Evolutionary conservation across 2,888 invertebrate genomes (phyloP), one percentile per base, ranked within the genome.

Genomic region (Cancer borealis): DNA sequence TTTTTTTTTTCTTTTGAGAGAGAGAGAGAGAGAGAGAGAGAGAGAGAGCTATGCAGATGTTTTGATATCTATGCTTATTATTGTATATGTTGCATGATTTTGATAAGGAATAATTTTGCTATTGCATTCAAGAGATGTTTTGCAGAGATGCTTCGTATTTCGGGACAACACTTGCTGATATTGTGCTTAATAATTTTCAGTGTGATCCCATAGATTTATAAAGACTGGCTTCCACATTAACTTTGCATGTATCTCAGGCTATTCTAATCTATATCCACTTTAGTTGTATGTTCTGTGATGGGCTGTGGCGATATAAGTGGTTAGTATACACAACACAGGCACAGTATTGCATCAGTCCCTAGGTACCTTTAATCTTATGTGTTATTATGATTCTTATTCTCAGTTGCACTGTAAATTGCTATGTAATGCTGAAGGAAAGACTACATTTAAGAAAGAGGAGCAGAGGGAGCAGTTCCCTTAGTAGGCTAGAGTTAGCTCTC

Each of bases 401-500:
- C 14, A 84, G 84, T 84, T 89, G 54, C 93, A 73, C n/a, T 91
- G 73, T 79, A 73, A 91, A 91, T 47, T 73, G 91, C 66, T 91
- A 39, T 73, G 66, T 46, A 66, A 66, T 66, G 66, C 91, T 66
- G 60, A 66, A 66, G 91, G 60, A 66, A 66, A 91, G 66, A 47
- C 91, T 91, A 79, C 73, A 73, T 79, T 73, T 46, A 91, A 79
- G 73, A 91, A 26, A 39, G 14, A 21, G 60, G 39, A 84, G 94
- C 87, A 45, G 92, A 88, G 73, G 87, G 47, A 92, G 73, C 87
- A 73, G 88, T 46, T 47, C 79, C 54, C 92, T 45, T 17, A 91
- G 60, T 60, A 66, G 84, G 92, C 87, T 39, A 39, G 91, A 91
- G 91, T 84, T 93, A 91, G 92, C 60, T 91, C 79, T 88, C 91